Evolutionary conservation across 2,888 invertebrate genomes (phyloP), one percentile per base, ranked within the genome.

Genomic region (Lordiphosa andalusiaca): DNA sequence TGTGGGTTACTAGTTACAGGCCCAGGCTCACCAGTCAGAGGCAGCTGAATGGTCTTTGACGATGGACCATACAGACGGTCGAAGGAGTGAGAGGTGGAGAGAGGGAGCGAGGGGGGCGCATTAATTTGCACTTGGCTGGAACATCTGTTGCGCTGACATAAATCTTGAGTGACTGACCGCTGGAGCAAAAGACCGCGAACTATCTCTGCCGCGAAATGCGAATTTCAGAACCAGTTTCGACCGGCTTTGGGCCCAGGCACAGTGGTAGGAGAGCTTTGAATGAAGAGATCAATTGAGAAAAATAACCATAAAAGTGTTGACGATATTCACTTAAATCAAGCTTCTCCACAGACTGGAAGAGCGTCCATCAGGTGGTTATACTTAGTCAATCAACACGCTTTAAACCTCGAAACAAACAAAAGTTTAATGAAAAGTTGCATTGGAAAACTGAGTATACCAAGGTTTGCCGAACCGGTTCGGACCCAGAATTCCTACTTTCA

Each of bases 141-240:
- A 85, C 82, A 82, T 86, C 82, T 82, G 82, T 82, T 82, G 80
- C 60, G 61, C 84, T 86, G 86, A 82, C 86, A 82, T 82, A 82
- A 86, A 82, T 82, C 86, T 85, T 75, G 81, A 86, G 80, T 85
- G 80, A 81, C 85, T 81, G 80, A 81, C 80, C 84, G 86, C 63
- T 83, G 85, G 69, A 85, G 84, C 84, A 65, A 59, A 85, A 86
- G 80, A 84, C 84, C 85, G 86, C 78, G 59, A 71, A 60, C 70
- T 73, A 55, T 42, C 64, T 60, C 63, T 55, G 62, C 67, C 73
- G 65, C 78, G 60, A 69, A 64, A 75, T 56, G 60, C 67, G 56
- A 39, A 61, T 44, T 49, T 49, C 57, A 50, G 50, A 58, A 69
- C 69, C 64, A 53, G 69, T 63, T 69, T 61, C 21, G 35, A 36